Percentiles rank a stretch among this genome's conserved stretches.
phyloP scores from a whole-genome alignment of 2,113 vertebrate species.

The Solea senegalensis region DNA sequence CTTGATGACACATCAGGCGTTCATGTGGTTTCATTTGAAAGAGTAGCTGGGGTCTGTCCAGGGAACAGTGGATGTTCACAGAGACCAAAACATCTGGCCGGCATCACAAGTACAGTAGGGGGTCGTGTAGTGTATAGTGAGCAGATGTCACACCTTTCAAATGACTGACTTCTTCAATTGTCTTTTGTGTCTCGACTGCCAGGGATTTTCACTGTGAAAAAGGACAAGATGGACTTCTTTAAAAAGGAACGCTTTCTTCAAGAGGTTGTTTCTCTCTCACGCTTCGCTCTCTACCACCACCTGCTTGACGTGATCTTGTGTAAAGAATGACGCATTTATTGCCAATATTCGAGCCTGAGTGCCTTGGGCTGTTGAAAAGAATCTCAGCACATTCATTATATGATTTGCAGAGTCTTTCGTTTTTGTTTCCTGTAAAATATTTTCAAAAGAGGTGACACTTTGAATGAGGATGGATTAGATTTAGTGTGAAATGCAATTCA shows the following conservation, averaged over 20 bases:
- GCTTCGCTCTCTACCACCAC: conserved; percentile 66
- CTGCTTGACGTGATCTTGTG: conserved; percentile 75
- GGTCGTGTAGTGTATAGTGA: conserved; percentile 61
- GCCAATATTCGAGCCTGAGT: conserved; percentile 88
- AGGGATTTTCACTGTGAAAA: conserved; percentile 82
- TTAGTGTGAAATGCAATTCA: conserved; percentile 64
- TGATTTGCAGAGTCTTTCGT: conserved; percentile 73
- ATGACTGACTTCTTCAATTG: conserved; percentile 45
- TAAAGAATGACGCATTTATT: conserved; percentile 75
- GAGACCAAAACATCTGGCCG: conserved; percentile 42
- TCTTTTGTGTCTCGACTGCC: conserved; percentile 66
- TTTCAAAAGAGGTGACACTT: conserved; percentile 55
- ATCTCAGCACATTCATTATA: conserved; percentile 75
- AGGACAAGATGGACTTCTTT: conserved; percentile 52
- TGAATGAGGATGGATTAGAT: conserved; percentile 27
- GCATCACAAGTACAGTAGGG: conserved; percentile 49
- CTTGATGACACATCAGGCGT: conserved; percentile 20
- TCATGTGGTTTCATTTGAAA: conserved; percentile 15
- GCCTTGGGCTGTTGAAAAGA: conserved; percentile 85
- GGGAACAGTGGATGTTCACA: conserved; percentile 29
- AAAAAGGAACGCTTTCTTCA: conserved; percentile 54
- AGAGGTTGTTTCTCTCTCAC: conserved; percentile 62
- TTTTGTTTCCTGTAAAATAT: conserved; percentile 68
- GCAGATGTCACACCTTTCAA: conserved; percentile 62
- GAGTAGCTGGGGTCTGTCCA: conserved; percentile 11